Evolutionary conservation across 2,888 invertebrate species (phyloP).

Genomic region (Lepidocyrtinus sp.): DNA sequence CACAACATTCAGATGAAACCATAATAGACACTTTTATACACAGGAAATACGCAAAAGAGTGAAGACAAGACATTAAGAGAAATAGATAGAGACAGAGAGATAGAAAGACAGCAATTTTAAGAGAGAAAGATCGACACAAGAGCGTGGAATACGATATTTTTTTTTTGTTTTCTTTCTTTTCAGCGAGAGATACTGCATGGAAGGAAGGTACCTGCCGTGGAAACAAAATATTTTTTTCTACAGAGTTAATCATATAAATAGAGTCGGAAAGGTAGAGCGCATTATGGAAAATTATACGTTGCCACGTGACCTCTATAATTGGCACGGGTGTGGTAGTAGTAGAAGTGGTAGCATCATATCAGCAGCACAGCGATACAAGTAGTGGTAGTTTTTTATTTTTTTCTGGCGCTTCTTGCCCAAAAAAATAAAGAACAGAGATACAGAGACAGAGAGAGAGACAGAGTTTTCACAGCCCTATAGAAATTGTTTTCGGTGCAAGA

Average conservation of each 20-base stretch:
- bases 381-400: constrained; percentile 14
- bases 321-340: constrained; percentile 48
- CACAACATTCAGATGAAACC: too few species aligned
- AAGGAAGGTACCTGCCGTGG: constrained; percentile 57
- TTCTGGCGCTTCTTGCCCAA: background rate
- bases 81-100: too few species aligned
- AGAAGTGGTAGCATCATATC: background rate
- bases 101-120: too few species aligned
- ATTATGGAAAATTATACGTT: background rate
- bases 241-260: constrained; percentile 16
- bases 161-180: background rate
- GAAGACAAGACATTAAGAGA: too few species aligned
- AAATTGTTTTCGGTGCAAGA: constrained; percentile 10
- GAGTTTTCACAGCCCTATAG: too few species aligned
- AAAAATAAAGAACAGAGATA: background rate
- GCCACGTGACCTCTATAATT: constrained; percentile 59
- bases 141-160: too few species aligned
- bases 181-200: constrained; percentile 44
- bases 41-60: background rate
- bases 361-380: background rate
- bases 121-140: too few species aligned
- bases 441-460: too few species aligned
- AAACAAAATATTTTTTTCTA: constrained; percentile 22
- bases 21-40: background rate
- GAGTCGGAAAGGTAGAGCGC: constrained; percentile 5